These are phyloP conservation scores for Galerucella pusilla DNA, from an alignment of 2,888 invertebrate genomes.

Conservation along the genomic window DNA sequence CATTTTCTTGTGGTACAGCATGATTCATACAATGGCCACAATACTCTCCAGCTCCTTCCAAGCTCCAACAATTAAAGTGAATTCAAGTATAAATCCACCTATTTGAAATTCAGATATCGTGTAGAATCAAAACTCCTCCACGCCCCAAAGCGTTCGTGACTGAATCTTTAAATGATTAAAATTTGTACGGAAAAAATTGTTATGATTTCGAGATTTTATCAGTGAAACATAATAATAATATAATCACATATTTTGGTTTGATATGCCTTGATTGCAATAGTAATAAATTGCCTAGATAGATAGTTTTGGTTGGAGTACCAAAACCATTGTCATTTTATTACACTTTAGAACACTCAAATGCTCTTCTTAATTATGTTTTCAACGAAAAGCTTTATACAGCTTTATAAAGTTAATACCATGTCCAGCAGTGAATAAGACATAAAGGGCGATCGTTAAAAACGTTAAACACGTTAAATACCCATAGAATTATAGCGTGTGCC, in stretches of 20 bases:
- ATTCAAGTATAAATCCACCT: conserved; percentile 12
- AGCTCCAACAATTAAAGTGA: conserved; percentile 8
- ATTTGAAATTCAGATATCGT: conserved; percentile 17
- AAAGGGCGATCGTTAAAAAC: no score
- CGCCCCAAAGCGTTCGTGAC: conserved; percentile 1
- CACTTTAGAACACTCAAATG: no score
- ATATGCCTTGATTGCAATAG: not conserved
- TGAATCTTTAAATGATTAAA: conserved; percentile 7
- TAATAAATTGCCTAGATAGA: no score
- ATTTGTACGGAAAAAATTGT: not conserved
- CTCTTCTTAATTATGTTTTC: no score
- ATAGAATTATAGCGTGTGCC: no score
- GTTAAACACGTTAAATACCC: no score
- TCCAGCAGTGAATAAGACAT: no score
- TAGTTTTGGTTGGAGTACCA: no score
- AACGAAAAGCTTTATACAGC: no score
- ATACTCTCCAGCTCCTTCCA: conserved; percentile 1
- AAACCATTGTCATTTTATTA: no score
- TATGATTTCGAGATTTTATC: not conserved
- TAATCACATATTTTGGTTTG: not conserved
- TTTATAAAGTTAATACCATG: no score
- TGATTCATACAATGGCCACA: not conserved
- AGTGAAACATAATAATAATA: not conserved
- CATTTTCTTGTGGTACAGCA: not conserved
- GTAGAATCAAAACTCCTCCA: conserved; percentile 5